phyloP scores from a whole-genome alignment of 2,888 invertebrate genomes.

The Neria commutata region DNA sequence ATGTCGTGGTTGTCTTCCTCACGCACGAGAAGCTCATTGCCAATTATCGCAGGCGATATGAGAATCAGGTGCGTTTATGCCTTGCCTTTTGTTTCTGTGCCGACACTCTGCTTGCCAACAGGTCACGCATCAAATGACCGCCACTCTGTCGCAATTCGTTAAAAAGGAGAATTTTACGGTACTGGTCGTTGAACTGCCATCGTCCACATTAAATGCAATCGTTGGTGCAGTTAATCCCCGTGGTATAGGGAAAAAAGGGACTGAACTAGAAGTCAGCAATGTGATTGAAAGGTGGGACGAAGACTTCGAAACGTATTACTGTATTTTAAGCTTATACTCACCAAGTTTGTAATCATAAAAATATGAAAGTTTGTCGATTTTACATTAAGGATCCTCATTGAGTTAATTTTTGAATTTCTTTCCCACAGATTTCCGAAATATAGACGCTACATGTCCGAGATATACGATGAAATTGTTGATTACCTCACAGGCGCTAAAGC shows the following conservation, averaged over 20 bases:
- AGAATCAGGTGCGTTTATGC: constrained; percentile 68
- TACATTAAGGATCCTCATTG: too few species aligned
- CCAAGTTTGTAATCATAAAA: background rate
- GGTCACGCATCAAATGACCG: constrained; percentile 68
- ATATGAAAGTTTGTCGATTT: too few species aligned
- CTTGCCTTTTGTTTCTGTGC: too few species aligned
- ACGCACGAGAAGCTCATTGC: constrained; percentile 71
- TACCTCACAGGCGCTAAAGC: constrained; percentile 65
- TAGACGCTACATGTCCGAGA: constrained; percentile 71
- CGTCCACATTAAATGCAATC: constrained; percentile 65
- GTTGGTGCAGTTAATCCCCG: constrained; percentile 61
- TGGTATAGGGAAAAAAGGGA: constrained; percentile 63
- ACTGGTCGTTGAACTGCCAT: constrained; percentile 69
- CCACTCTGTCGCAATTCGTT: constrained; percentile 67
- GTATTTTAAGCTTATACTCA: too few species aligned
- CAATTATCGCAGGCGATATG: constrained; percentile 70
- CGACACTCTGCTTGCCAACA: too few species aligned
- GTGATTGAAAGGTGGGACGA: constrained; percentile 51
- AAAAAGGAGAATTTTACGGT: constrained; percentile 69
- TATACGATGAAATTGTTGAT: constrained; percentile 72
- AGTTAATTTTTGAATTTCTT: background rate
- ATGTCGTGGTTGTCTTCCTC: constrained; percentile 70
- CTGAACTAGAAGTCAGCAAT: constrained; percentile 61
- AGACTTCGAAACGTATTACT: background rate
- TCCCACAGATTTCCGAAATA: constrained; percentile 69